These are phyloP conservation scores for Molorchus minor DNA, from an alignment of 2,888 invertebrate genomes.

Conservation along the genomic window DNA sequence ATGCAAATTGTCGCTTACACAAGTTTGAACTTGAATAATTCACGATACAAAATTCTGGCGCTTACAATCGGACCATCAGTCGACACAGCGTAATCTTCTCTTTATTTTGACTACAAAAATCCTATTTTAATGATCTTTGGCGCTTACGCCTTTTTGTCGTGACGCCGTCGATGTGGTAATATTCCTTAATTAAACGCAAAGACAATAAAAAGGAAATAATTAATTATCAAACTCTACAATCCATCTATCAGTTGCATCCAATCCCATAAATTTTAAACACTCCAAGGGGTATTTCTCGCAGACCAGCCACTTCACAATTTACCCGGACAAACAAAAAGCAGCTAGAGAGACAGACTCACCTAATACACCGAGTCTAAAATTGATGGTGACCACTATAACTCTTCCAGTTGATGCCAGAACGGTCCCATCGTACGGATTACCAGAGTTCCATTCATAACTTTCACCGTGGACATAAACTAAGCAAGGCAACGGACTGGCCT, in stretches of 20 bases:
- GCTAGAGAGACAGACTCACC: conserved; percentile 66
- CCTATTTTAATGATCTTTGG: too few relatives aligned
- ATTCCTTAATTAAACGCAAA: too few relatives aligned
- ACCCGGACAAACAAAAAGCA: conserved; percentile 18
- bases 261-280: neutral
- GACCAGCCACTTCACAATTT: conserved; percentile 16
- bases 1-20: too few relatives aligned
- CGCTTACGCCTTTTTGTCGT: too few relatives aligned
- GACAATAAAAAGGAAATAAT: too few relatives aligned
- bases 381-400: conserved; percentile 89
- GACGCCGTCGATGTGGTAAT: too few relatives aligned
- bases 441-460: conserved; percentile 96
- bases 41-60: too few relatives aligned
- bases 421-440: conserved; percentile 97
- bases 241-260: neutral
- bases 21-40: too few relatives aligned
- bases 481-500: conserved; percentile 73
- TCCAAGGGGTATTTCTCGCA: conserved; percentile 7
- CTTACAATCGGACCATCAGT: too few relatives aligned
- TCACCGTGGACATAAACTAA: conserved; percentile 93
- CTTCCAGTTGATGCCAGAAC: conserved; percentile 91
- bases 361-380: conserved; percentile 88
- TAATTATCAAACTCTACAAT: too few relatives aligned
- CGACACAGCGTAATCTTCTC: too few relatives aligned
- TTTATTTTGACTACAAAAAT: too few relatives aligned